Base-by-base conservation (phyloP, 2,113 vertebrate genomes). In the Seriola aureovittata region DNA sequence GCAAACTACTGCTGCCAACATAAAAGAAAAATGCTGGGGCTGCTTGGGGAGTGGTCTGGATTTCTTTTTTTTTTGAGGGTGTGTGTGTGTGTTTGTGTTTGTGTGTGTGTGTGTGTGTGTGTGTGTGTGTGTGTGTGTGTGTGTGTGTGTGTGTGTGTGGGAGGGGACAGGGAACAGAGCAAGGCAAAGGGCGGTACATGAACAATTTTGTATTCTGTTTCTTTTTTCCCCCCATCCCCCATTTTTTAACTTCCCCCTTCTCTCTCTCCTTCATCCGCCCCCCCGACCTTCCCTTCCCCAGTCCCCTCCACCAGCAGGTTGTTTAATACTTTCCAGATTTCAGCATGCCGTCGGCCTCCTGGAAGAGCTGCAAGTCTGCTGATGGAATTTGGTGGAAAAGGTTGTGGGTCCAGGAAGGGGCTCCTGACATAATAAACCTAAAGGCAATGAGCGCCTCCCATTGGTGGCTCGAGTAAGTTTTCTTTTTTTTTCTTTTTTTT, bases 241-340 rank as follows among this genome's bases (percentile, higher is more conserved):
- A 67, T 62, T 85, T 78, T 79, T 40, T 65, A 21, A 63, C 84
- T 71, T 70, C 85, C 89, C 48, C 63, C 72, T 63, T 72, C 75
- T 52, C 57, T 63, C 50, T 54, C 74, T 64, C 57, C 23, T 44
- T 68, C 21, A 4, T 55, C 36, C 59, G 44, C 44, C 77, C 71
- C 81, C 34, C 84, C 66, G 58, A 16, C 82, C 81, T 54, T 55
- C 66, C 81, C 40, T 63, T 52, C 72, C 84, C 63, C 52, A 72
- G 36, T 81, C 74, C 71, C 87, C 73, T 89, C 71, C 80, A 90
- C 90, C 91, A 91, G 94, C 94, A 96, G 95, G 95, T 95, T 95
- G 93, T 92, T 93, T 96, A 96, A 96, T 96, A 91, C 91, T 94
- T 95, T 96, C 95, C 95, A 96, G 94, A 95, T 95, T 95, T 92